Percentiles rank a stretch among this genome's conserved stretches.
These are phyloP conservation scores for Chrysolophus pictus DNA, from an alignment of 2,797 vertebrate species.

Conservation along the genomic window DNA sequence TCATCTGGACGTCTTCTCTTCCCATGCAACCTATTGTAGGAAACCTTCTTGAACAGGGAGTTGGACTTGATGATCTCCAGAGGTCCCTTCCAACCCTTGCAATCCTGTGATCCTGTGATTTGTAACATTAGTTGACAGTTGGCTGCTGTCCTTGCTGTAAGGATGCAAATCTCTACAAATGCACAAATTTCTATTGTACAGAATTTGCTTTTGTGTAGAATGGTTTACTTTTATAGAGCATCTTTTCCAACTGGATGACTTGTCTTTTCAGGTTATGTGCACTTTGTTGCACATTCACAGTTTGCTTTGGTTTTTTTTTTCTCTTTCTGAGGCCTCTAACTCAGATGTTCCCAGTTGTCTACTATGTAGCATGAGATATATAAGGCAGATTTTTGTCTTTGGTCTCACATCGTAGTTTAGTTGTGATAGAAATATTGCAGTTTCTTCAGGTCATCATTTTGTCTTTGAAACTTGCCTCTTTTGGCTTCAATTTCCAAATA, in stretches of 20 bases:
- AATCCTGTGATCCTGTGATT: background rate
- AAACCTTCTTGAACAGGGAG: too few species aligned
- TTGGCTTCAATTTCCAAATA: background rate
- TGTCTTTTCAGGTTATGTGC: slow-evolving; percentile 53
- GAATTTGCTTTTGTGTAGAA: background rate
- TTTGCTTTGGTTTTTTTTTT: background rate
- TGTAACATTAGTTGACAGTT: background rate
- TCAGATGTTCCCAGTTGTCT: background rate
- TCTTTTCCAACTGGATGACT: slow-evolving; percentile 28
- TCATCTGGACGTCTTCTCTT: too few species aligned
- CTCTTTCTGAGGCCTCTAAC: background rate
- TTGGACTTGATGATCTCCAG: too few species aligned
- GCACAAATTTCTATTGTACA: background rate
- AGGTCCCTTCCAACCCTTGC: too few species aligned
- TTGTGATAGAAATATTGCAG: background rate
- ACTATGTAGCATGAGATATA: background rate
- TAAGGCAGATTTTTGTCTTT: background rate
- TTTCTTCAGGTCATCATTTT: background rate
- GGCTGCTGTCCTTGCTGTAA: background rate
- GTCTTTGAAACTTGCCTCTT: background rate
- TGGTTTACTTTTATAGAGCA: background rate
- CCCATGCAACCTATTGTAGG: too few species aligned
- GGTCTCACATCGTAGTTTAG: background rate
- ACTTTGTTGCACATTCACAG: slow-evolving; percentile 30
- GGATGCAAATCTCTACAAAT: background rate